Evolutionary conservation across 2,888 invertebrate genomes (phyloP), one percentile per base, ranked within the genome.

Genomic region (Sphaerophoria rueppellii): DNA sequence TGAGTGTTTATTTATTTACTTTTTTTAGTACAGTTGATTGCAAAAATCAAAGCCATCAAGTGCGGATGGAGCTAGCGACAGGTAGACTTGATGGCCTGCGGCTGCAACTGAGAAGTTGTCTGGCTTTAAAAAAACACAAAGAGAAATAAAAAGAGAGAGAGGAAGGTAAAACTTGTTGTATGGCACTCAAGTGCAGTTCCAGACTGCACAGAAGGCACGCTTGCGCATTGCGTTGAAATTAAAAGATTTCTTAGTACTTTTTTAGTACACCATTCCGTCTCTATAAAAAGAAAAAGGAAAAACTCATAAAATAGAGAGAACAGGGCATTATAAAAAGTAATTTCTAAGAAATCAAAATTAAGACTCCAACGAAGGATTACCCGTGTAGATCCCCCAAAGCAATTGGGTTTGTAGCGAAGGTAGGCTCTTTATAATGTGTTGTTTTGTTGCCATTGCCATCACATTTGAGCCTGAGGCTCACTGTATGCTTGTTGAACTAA

Each of bases 341-440:
- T 37, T 85, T 85, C 85, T 72, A 73, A 76, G 85, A 85, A 85
- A 85, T 77, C 73, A 81, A 85, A 85, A 81, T 81, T 72, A 81
- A 80, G 72, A 81, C 85, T 81, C 70, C 52, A 40, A 4, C 35
- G n/a, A 54, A 67, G 54, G 54, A 61, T 61, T 81, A 70, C 76
- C 77, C 63, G 35, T n/a, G n/a, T n/a, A n/a, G n/a, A n/a, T n/a
- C n/a, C n/a, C n/a, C n/a, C n/a, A n/a, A 77, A 81, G 76, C 65
- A 55, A 55, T 43, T 72, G 46, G 9, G 43, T 43, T 4, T 43
- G 9, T 40, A 40, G 40, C 6, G 9, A 43, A 43, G 40, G 40
- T 40, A 43, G 43, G 43, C 12, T 48, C 4, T 11, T 16, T 24
- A 43, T 52, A 16, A 16, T 12, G 43, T 7, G 40, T 50, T 55